A percentile compares a stretch with the other conserved stretches of the same genome.
Evolutionary conservation across 2,797 vertebrate genomes (phyloP).

Genomic region (Adelosebastes latens): DNA sequence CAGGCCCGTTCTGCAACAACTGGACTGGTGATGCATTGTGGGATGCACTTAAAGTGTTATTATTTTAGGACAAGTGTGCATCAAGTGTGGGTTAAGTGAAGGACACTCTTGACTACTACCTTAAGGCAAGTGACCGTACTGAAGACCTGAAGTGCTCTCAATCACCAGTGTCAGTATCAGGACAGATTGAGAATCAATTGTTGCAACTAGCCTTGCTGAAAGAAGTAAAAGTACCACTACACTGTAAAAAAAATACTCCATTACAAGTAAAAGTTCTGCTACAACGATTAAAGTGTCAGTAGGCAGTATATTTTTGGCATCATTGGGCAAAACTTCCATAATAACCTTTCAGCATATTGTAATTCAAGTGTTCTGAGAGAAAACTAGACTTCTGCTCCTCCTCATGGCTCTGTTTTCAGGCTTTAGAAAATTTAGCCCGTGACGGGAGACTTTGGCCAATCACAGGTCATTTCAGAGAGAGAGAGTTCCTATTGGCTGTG

Average conservation of each 20-base stretch:
- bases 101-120: neutral
- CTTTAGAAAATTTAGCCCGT: accelerated
- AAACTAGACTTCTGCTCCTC: too few relatives aligned
- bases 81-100: neutral
- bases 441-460: too few relatives aligned
- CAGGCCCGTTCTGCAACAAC: neutral
- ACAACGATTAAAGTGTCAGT: too few relatives aligned
- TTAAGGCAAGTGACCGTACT: neutral
- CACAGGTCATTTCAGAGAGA: too few relatives aligned
- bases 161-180: neutral
- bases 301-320: too few relatives aligned
- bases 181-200: neutral
- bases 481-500: too few relatives aligned
- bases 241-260: neutral
- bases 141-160: neutral
- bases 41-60: neutral
- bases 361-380: too few relatives aligned
- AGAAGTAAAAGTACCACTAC: neutral
- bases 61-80: neutral
- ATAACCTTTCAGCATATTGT: too few relatives aligned
- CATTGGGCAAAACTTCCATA: too few relatives aligned
- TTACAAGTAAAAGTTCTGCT: neutral
- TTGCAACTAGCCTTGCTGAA: neutral
- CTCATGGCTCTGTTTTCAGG: too few relatives aligned
- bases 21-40: neutral